Conservation (phyloP, 1,140 invertebrate species). For the Oryctes rhinoceros region DNA sequence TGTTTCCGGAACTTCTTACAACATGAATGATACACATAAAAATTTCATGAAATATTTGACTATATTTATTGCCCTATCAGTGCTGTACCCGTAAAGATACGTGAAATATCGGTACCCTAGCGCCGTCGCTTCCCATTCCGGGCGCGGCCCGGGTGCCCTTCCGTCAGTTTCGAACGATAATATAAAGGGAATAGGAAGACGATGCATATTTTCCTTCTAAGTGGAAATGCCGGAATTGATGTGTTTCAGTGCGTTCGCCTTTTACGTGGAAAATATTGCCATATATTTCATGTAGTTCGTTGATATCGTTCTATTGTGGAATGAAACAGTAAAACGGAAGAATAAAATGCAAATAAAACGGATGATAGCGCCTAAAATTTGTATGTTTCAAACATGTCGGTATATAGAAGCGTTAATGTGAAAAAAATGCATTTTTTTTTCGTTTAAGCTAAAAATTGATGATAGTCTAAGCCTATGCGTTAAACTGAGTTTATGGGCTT, state of each 20-base stretch:
- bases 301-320: background rate
- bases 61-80: conserved; percentile 28
- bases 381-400: background rate
- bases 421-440: no score
- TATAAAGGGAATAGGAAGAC: background rate
- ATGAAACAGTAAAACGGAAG: background rate
- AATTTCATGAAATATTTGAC: background rate
- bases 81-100: background rate
- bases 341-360: background rate
- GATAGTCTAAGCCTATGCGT: no score
- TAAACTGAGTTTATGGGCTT: no score
- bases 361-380: background rate
- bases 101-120: background rate
- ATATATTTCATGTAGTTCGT: conserved; percentile 7
- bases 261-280: conserved; percentile 21
- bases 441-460: no score
- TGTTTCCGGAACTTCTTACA: background rate
- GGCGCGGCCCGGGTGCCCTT: background rate
- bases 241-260: background rate
- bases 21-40: conserved; percentile 19
- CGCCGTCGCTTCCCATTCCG: conserved; percentile 10
- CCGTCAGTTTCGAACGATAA: conserved; percentile 6
- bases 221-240: conserved; percentile 27
- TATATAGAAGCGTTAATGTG: background rate
- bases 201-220: conserved; percentile 7